Base-by-base conservation (phyloP, 2,888 invertebrate species). In the Chouioia cunea region DNA sequence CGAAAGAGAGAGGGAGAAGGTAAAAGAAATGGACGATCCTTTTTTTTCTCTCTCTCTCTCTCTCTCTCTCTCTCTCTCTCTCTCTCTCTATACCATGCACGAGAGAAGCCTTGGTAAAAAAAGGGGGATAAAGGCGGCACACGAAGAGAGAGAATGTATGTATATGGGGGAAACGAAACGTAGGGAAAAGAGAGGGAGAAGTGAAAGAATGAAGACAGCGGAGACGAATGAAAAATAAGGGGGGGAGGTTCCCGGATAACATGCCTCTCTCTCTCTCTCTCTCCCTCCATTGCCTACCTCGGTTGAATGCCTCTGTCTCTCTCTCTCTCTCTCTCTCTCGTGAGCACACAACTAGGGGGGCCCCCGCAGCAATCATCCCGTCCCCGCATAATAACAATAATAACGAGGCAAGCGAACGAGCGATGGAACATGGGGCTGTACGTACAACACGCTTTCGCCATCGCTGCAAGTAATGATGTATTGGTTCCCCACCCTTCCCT, bases 191-290 rank as follows among this genome's bases (percentile, higher is more conserved):
- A 62, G 18, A 54, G 46, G 56, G 27, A 6, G 66, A 64, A 60
- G 54, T 63, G 58, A 69, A 73, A 74, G 74, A 74, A 70, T 71
- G 76, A 75, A 74, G 72, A 74, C 70, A 70, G 73, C 67, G 53
- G 44, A 58, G 71, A 66, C 74, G 71, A 73, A 75, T 71, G 68
- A 73, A 74, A 72, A 69, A 68, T 69, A 69, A 66, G 60, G 65
- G 68, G 64, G 74, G 71, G 65, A 70, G 69, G 70, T 62, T 58
- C 72, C 71, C 73, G 63, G 57, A 65, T 60, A 68, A 6, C 36
- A 44, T 63, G 47, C 44, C 48, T 15, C 47, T 47, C n/a, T 65
- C 16, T 63, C 56, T 47, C 20, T 73, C 70, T 69, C 50, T 62
- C 68, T 27, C 27, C 6, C 27, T 27, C n/a, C n/a, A n/a, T n/a